Evolutionary conservation across 1,140 invertebrate species (phyloP).

Genomic region (Orius insidiosus): DNA sequence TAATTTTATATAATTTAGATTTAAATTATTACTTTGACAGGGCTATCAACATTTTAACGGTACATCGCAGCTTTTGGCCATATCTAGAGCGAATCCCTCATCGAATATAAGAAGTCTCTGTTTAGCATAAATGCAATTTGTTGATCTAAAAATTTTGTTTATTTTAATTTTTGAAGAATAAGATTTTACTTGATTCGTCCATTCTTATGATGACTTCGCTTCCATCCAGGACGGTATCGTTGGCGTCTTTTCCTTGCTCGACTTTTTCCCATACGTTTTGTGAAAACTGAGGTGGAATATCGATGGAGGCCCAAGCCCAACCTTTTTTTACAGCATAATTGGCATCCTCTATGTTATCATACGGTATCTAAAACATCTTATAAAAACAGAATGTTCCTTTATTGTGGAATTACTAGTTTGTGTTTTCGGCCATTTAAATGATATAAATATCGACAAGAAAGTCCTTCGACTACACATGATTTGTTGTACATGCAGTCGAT

Average conservation of each 20-base stretch:
- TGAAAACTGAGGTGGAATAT: constrained; percentile 75
- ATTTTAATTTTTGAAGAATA: neutral
- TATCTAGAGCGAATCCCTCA: constrained; percentile 47
- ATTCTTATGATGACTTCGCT: constrained; percentile 70
- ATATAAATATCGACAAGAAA: constrained; percentile 61
- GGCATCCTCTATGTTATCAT: constrained; percentile 45
- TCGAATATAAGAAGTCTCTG: constrained; percentile 59
- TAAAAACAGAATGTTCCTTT: neutral
- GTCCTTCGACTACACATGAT: constrained; percentile 40
- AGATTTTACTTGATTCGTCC: constrained; percentile 64
- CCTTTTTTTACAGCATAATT: constrained; percentile 51
- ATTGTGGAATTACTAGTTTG: constrained; percentile 14
- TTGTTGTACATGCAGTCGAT: constrained; percentile 3
- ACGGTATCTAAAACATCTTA: constrained; percentile 47
- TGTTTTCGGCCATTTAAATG: constrained; percentile 36
- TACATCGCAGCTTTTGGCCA: constrained; percentile 18
- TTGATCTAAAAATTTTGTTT: constrained; percentile 43
- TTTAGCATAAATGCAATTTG: constrained; percentile 73
- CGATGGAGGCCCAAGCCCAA: constrained; percentile 67
- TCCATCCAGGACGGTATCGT: constrained; percentile 56
- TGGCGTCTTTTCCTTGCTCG: constrained; percentile 43
- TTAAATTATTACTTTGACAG: constrained; percentile 19
- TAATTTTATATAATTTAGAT: constrained; percentile 6
- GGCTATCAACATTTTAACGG: constrained; percentile 15
- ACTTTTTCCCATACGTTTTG: constrained; percentile 55